Percentiles rank a stretch among this genome's conserved stretches.
Conservation (phyloP, 2,113 vertebrate species). For the Glaucidium brasilianum region DNA sequence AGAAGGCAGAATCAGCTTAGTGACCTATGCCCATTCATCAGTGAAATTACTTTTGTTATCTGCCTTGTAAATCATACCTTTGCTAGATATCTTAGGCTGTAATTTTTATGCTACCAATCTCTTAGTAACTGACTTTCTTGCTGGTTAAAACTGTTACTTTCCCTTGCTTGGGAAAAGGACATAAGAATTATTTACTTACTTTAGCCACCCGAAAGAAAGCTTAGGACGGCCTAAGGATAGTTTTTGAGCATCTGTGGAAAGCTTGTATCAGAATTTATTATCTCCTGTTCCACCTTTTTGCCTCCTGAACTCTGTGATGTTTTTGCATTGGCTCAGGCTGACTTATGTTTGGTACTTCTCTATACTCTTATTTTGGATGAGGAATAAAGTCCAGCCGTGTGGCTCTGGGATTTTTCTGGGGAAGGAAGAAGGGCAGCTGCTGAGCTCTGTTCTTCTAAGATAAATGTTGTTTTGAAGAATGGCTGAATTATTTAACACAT, state of each 20-base stretch:
- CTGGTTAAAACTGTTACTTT: neutral
- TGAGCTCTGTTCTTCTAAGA: neutral
- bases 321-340: neutral
- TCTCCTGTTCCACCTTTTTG: neutral
- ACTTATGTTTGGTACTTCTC: neutral
- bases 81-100: neutral
- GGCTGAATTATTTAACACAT: neutral
- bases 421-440: neutral
- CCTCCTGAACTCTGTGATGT: neutral
- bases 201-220: neutral
- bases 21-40: neutral
- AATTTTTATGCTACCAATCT: constrained; percentile 1
- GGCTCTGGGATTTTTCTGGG: neutral
- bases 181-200: neutral
- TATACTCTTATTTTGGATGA: neutral
- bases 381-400: neutral
- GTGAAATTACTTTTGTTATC: constrained; percentile 42
- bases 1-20: neutral
- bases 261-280: neutral
- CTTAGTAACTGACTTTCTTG: neutral
- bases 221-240: neutral
- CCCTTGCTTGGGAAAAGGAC: neutral
- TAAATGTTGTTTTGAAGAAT: constrained; percentile 18
- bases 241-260: neutral
- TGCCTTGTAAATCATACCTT: constrained; percentile 8